Base-by-base conservation (phyloP, 1,140 invertebrate genomes). In the Trichoplusia ni region DNA sequence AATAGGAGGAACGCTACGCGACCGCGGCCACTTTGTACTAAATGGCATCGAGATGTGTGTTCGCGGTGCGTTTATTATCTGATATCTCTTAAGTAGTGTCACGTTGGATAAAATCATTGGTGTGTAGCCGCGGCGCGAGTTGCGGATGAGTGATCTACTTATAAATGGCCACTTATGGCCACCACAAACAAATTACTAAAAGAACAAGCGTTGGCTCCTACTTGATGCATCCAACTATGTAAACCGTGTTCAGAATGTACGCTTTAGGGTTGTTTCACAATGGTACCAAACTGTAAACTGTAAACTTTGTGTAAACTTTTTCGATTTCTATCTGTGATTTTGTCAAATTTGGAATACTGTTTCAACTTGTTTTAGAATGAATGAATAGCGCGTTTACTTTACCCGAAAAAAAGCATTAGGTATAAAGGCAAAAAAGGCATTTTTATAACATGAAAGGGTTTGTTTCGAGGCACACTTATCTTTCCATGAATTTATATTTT, bases 31-130 rank as follows among this genome's bases (percentile, higher is more conserved):
- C 73, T 79, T 76, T 80, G 62, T 71, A 69, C 63, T 79, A 81
- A 83, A 79, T 77, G 74, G 71, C 77, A 83, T 75, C 79, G 63
- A 77, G 76, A 80, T 82, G 68, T 74, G 69, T 72, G 75, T 75
- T 58, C 66, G 68, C 73, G 71, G 67, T 69, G 59, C 68, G 61
- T 74, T 79, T 80, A 81, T 75, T 77, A 85, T 86, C 80, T 77
- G 77, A 82, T 81, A 79, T 81, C 71, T 81, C 73, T 75, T 75
- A 75, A 84, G 74, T 69, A 75, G 79, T 78, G 85, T 88, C 85
- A 83, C 73, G 78, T 81, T 75, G 67, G 54, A 84, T 84, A 77
- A 84, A 78, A 79, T 77, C 79, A 73, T 77, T 64, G 63, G 73
- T 69, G 67, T 73, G 71, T 67, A 68, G 71, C 51, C 59, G 61